phyloP scores from a whole-genome alignment of 2,888 invertebrate genomes.

The Seira sanloemensis region DNA sequence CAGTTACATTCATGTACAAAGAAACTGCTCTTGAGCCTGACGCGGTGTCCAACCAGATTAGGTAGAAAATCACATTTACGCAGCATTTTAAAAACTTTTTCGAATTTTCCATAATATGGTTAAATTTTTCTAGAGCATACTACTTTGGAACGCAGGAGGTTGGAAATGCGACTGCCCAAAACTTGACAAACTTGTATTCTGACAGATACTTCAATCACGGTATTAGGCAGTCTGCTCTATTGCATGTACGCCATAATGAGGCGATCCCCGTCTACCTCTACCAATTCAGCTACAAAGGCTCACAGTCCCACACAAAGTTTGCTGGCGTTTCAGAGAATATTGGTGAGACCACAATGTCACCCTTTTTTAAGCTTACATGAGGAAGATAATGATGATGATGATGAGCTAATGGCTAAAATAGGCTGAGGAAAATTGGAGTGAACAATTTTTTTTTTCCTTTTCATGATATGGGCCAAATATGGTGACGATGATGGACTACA shows the following conservation, averaged over 20 bases:
- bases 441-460: not conserved
- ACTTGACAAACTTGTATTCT: slow-evolving; percentile 70
- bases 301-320: slow-evolving; percentile 64
- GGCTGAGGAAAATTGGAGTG: not conserved
- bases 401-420: not conserved
- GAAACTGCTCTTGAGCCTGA: slow-evolving; percentile 77
- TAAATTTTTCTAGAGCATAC: slow-evolving; percentile 75
- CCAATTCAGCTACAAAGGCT: slow-evolving; percentile 62
- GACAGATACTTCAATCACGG: slow-evolving; percentile 70
- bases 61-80: not conserved
- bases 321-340: slow-evolving; percentile 57
- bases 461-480: slow-evolving; percentile 1
- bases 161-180: slow-evolving; percentile 60
- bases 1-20: slow-evolving; percentile 78
- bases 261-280: slow-evolving; percentile 69
- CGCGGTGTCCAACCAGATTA: slow-evolving; percentile 78
- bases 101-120: not conserved
- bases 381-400: not conserved
- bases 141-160: slow-evolving; percentile 77
- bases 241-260: slow-evolving; percentile 70
- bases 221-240: slow-evolving; percentile 67
- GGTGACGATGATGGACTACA: slow-evolving; percentile 4
- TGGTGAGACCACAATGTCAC: slow-evolving; percentile 42
- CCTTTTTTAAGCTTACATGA: slow-evolving; percentile 8
- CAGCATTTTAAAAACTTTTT: not conserved